phyloP scores from a whole-genome alignment of 2,888 invertebrate genomes.

The Drosophila incognita region DNA sequence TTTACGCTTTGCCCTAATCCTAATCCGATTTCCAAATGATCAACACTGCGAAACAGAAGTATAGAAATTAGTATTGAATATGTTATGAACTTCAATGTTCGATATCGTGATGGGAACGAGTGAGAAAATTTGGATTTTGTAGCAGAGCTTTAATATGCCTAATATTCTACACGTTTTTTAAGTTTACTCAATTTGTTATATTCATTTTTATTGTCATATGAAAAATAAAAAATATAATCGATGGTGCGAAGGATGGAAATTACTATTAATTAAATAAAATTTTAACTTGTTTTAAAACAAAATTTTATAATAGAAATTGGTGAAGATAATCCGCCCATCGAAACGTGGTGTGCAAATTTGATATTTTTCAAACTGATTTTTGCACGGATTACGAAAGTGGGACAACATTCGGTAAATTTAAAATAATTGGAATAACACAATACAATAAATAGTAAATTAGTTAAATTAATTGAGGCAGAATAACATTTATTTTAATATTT shows the following conservation, averaged over 20 bases:
- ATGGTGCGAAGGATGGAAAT: not conserved
- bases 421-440: not conserved
- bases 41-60: constrained; percentile 30
- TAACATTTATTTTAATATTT: not conserved
- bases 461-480: not conserved
- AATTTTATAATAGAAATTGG: accelerated
- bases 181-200: not conserved
- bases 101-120: not conserved
- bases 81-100: not conserved
- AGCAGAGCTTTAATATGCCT: not conserved
- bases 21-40: constrained; percentile 25
- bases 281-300: not conserved
- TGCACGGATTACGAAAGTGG: no score
- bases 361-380: not conserved
- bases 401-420: not conserved
- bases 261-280: not conserved
- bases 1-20: constrained; percentile 16
- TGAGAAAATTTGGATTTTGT: not conserved
- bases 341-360: not conserved
- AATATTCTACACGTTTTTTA: not conserved
- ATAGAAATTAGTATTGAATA: not conserved
- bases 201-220: not conserved
- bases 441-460: not conserved
- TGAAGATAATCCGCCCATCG: not conserved
- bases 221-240: not conserved